phyloP scores from a whole-genome alignment of 35 echinoderm and acorn worm genomes.

The Diadema setosum region DNA sequence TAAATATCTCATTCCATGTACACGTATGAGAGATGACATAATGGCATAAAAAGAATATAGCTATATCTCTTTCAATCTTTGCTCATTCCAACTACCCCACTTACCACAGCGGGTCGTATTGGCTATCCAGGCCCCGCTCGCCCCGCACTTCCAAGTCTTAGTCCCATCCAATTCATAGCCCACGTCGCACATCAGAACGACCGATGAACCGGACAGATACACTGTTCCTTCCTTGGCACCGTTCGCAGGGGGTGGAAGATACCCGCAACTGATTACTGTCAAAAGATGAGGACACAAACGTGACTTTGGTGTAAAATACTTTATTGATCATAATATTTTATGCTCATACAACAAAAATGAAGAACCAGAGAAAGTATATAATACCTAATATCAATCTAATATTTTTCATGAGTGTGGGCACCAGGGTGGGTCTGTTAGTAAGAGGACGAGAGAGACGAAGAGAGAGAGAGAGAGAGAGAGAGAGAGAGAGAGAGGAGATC shows the following conservation, averaged over 20 bases:
- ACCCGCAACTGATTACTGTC: slow-evolving; percentile 59
- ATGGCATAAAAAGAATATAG: no score
- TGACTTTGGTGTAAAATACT: not conserved
- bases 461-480: no score
- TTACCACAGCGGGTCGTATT: slow-evolving; percentile 65
- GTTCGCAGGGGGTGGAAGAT: slow-evolving; percentile 52
- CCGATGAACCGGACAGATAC: slow-evolving; percentile 38
- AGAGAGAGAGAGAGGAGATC: no score
- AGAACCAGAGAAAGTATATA: not conserved
- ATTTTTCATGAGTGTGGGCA: no score
- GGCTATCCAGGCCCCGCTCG: slow-evolving; percentile 46
- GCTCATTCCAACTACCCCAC: slow-evolving; percentile 3
- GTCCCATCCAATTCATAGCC: slow-evolving; percentile 36
- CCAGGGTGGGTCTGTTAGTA: no score
- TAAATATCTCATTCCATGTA: no score
- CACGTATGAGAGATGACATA: no score
- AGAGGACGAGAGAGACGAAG: no score
- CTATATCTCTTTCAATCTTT: not conserved
- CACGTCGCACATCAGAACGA: slow-evolving; percentile 45
- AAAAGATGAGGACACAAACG: no score
- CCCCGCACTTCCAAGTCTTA: slow-evolving; percentile 12
- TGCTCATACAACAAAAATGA: not conserved
- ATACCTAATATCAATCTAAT: no score
- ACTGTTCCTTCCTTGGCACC: slow-evolving; percentile 61
- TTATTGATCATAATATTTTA: not conserved